A percentile compares a stretch with the other conserved stretches of the same genome.
Evolutionary conservation across 1,140 invertebrate species (phyloP).

Genomic region (Danaus plexippus): DNA sequence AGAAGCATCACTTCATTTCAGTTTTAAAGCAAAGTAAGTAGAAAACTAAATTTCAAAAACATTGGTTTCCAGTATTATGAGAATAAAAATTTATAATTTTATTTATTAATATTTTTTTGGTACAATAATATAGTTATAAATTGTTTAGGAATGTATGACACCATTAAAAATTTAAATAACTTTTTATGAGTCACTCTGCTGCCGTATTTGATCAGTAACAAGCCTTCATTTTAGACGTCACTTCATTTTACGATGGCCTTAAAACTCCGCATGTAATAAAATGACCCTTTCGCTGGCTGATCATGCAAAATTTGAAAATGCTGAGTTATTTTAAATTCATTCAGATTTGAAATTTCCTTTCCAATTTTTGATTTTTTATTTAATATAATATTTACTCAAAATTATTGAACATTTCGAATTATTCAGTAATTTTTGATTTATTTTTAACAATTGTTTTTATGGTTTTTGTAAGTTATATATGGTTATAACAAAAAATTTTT

Average conservation of each 20-base stretch:
- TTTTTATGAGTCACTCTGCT: no score
- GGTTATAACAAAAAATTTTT: neutral
- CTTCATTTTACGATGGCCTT: constrained; percentile 24
- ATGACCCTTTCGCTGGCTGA: constrained; percentile 22
- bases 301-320: constrained; percentile 23
- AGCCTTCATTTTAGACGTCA: constrained; percentile 10
- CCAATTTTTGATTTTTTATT: neutral
- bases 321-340: constrained; percentile 15
- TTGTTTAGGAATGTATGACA: no score
- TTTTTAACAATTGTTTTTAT: no score
- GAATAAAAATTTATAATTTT: no score
- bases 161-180: no score
- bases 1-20: no score
- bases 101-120: no score
- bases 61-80: no score
- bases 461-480: neutral
- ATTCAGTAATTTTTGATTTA: constrained; percentile 4
- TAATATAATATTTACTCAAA: constrained; percentile 36
- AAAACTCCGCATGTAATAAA: constrained; percentile 28
- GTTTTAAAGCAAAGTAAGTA: no score
- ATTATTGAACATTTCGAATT: constrained; percentile 18
- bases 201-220: neutral
- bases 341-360: constrained; percentile 5
- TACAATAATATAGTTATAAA: no score
- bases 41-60: no score